Conservation (phyloP, 2,797 vertebrate species). For the Monodelphis domestica region DNA sequence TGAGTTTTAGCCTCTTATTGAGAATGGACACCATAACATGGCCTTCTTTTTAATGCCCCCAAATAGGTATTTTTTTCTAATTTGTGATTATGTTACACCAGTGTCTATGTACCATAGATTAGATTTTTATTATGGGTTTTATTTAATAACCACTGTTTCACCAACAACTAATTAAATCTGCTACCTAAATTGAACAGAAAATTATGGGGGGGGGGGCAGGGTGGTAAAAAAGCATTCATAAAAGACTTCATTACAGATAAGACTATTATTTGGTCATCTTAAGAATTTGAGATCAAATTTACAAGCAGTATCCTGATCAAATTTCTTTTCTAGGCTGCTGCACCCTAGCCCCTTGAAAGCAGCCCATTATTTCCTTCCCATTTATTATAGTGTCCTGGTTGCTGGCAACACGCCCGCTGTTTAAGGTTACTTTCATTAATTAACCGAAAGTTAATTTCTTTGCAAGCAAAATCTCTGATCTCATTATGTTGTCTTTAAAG, state of each 20-base stretch:
- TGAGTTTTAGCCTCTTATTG: constrained; percentile 1
- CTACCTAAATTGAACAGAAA: constrained; percentile 83
- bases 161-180: constrained; percentile 81
- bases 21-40: constrained; percentile 26
- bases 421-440: constrained; percentile 86
- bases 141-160: constrained; percentile 81
- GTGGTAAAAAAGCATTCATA: constrained; percentile 75
- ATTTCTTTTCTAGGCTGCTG: constrained; percentile 75
- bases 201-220: constrained; percentile 66
- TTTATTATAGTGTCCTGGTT: constrained; percentile 74
- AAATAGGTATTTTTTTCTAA: constrained; percentile 67
- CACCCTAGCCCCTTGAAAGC: constrained; percentile 74
- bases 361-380: constrained; percentile 73
- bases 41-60: constrained; percentile 60
- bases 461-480: constrained; percentile 83
- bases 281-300: constrained; percentile 82
- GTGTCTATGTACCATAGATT: constrained; percentile 76
- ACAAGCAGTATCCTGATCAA: constrained; percentile 80
- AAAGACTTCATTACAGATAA: constrained; percentile 79
- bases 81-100: constrained; percentile 72
- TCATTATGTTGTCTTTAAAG: constrained; percentile 83
- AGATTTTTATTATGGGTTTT: constrained; percentile 80
- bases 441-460: constrained; percentile 85
- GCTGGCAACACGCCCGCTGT: constrained; percentile 79
- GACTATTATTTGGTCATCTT: constrained; percentile 79